Percentiles rank a stretch among this genome's conserved stretches.
Evolutionary conservation across 2,797 vertebrate species (phyloP).

Genomic region (Myripristis jacobus): DNA sequence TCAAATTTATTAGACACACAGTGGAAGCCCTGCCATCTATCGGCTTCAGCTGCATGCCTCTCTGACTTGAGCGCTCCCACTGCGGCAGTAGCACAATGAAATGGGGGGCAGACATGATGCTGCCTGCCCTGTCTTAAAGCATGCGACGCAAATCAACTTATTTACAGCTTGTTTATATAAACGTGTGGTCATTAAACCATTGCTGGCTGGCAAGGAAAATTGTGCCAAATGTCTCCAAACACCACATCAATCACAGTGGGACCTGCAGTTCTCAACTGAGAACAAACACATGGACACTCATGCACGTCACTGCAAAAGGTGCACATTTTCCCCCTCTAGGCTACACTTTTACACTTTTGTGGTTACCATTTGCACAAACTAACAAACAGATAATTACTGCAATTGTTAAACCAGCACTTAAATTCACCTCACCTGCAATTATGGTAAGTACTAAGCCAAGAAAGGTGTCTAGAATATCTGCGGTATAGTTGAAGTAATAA

Average conservation of each 20-base stretch:
- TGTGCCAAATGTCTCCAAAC: slow-evolving; percentile 68
- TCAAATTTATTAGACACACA: no score
- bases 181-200: slow-evolving; percentile 80
- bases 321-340: no score
- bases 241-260: slow-evolving; percentile 79
- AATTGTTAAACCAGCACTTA: neutral
- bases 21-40: slow-evolving; percentile 77
- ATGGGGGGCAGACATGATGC: slow-evolving; percentile 75
- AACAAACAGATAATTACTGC: no score
- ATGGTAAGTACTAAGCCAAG: no score
- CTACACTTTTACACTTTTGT: no score
- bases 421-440: neutral
- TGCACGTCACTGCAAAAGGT: no score
- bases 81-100: slow-evolving; percentile 83
- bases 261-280: slow-evolving; percentile 50
- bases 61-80: slow-evolving; percentile 82
- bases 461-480: no score
- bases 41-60: slow-evolving; percentile 85
- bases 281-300: slow-evolving; percentile 64
- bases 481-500: no score
- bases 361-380: no score
- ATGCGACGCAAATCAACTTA: slow-evolving; percentile 66
- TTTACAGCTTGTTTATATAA: slow-evolving; percentile 75
- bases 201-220: slow-evolving; percentile 59
- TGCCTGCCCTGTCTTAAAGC: slow-evolving; percentile 80